Evolutionary conservation across 2,113 vertebrate genomes (phyloP).

Genomic region (Toxotes jaculatrix): DNA sequence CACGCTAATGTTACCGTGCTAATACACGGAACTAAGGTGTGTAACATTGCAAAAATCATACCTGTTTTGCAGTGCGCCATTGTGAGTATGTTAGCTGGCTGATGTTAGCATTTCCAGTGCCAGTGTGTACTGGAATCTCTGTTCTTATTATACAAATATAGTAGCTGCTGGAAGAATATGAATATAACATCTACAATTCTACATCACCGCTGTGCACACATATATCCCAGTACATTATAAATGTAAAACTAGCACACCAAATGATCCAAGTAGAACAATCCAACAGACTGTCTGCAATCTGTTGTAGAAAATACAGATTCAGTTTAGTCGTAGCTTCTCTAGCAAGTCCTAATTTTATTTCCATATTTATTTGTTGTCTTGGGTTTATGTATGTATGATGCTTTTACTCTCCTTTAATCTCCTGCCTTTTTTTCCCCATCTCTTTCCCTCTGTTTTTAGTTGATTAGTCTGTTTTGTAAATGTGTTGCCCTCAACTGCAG

Average conservation of each 20-base stretch:
- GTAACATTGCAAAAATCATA: too few relatives aligned
- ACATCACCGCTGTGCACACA: too few relatives aligned
- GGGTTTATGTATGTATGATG: not conserved
- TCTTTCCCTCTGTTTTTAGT: not conserved
- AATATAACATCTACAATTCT: too few relatives aligned
- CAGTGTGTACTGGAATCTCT: too few relatives aligned
- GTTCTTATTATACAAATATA: too few relatives aligned
- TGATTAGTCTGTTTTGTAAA: slow-evolving; percentile 40
- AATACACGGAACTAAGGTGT: too few relatives aligned
- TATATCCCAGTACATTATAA: too few relatives aligned
- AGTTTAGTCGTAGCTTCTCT: not conserved
- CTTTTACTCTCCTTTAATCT: slow-evolving; percentile 1
- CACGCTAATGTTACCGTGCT: too few relatives aligned
- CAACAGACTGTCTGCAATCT: not conserved
- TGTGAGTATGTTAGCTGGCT: too few relatives aligned
- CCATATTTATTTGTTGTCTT: slow-evolving; percentile 1
- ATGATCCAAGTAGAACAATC: not conserved
- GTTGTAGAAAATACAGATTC: not conserved
- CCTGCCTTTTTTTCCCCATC: not conserved
- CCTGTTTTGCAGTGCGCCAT: too few relatives aligned
- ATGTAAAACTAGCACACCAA: not conserved
- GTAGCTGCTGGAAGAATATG: too few relatives aligned
- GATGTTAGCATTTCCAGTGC: too few relatives aligned
- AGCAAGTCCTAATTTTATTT: not conserved
- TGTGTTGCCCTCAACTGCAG: not conserved